A percentile compares a stretch with the other conserved stretches of the same genome.
Evolutionary conservation across 2,113 vertebrate genomes (phyloP).

Genomic region (Plectropomus leopardus): DNA sequence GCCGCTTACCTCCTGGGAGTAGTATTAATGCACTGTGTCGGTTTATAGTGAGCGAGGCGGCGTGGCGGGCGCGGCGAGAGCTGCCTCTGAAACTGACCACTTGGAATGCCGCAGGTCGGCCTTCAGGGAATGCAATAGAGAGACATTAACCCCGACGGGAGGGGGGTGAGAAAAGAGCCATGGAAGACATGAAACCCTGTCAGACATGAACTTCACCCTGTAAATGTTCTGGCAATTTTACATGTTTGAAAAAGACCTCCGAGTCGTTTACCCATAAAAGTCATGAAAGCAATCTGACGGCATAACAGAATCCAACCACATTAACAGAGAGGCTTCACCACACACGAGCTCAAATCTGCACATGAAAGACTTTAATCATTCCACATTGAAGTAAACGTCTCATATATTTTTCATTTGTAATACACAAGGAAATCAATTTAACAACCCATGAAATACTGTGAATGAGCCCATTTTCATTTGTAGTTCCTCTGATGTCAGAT

Average conservation of each 20-base stretch:
- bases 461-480: too few relatives aligned
- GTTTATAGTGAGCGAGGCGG: constrained; percentile 59
- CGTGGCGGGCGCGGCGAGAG: constrained; percentile 7
- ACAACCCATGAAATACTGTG: too few relatives aligned
- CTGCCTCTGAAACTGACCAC: constrained; percentile 79
- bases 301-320: neutral
- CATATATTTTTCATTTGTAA: neutral
- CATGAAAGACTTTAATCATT: neutral
- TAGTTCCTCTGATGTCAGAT: too few relatives aligned
- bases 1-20: constrained; percentile 76
- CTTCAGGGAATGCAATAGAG: constrained; percentile 69
- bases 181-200: constrained; percentile 40
- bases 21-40: constrained; percentile 70
- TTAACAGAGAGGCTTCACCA: neutral
- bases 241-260: constrained; percentile 10
- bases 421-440: neutral
- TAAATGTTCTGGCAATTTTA: constrained; percentile 35
- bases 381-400: neutral
- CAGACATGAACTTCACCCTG: constrained; percentile 15
- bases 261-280: neutral
- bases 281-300: neutral
- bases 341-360: neutral
- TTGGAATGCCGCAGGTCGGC: constrained; percentile 74
- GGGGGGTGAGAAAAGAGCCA: neutral
- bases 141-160: constrained; percentile 51